Evolutionary conservation across 2,797 vertebrate species (phyloP).

Genomic region (Cirrhinus molitorella): DNA sequence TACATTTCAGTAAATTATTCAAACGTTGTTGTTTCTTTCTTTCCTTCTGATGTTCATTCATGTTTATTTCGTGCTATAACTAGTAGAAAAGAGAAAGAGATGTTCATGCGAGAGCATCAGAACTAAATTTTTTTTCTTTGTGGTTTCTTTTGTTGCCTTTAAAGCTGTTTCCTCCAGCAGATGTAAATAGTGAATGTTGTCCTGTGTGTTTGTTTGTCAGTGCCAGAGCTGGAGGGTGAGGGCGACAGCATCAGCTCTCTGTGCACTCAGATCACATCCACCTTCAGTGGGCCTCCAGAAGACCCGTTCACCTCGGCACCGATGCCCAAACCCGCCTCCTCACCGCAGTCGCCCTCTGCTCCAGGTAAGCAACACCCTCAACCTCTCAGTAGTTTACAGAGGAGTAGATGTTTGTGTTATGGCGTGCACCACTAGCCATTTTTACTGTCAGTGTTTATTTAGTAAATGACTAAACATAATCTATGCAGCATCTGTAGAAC

Average conservation of each 20-base stretch:
- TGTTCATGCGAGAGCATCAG: not conserved
- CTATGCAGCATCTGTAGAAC: not conserved
- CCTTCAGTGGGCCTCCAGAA: conserved; percentile 91
- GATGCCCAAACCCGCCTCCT: conserved; percentile 91
- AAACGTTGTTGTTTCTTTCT: not conserved
- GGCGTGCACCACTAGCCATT: not conserved
- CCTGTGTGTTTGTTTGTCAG: conserved; percentile 70
- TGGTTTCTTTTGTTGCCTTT: not conserved
- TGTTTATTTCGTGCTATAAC: not conserved
- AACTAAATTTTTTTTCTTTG: too few relatives aligned
- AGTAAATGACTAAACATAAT: not conserved
- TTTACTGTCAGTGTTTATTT: not conserved
- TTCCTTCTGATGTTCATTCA: not conserved
- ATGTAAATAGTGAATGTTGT: not conserved
- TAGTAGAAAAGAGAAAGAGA: not conserved
- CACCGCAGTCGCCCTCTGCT: conserved; percentile 91
- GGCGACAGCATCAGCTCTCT: conserved; percentile 95
- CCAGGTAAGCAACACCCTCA: conserved; percentile 83
- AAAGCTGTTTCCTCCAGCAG: not conserved
- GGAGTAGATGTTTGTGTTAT: not conserved
- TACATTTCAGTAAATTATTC: not conserved
- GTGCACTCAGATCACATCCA: conserved; percentile 94
- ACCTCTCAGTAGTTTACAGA: not conserved
- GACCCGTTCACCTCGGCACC: conserved; percentile 96
- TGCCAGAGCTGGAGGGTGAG: conserved; percentile 93